Conservation (phyloP, 2,113 vertebrate genomes). For the Meleagris gallopavo region DNA sequence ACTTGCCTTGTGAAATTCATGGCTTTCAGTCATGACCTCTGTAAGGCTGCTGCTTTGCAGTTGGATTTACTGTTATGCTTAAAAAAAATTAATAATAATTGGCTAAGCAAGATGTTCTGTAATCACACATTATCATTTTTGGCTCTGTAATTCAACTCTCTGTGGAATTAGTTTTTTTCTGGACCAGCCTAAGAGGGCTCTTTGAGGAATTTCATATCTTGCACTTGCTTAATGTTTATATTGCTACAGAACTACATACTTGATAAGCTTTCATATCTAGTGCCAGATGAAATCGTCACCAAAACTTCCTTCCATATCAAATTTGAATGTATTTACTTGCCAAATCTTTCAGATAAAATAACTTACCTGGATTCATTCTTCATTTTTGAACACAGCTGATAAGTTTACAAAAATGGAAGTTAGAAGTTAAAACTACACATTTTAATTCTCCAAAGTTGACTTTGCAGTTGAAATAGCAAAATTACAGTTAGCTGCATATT, state of each 20-base stretch:
- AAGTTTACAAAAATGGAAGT: background rate
- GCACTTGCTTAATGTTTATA: background rate
- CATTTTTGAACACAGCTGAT: background rate
- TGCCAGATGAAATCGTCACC: background rate
- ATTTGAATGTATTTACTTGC: background rate
- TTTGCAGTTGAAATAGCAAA: background rate
- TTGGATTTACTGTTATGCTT: background rate
- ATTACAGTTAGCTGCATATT: background rate
- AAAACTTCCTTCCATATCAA: background rate
- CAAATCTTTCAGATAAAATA: background rate
- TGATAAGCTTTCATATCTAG: background rate
- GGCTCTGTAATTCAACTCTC: background rate
- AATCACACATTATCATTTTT: fast-evolving
- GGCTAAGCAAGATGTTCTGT: background rate
- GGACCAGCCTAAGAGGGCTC: background rate
- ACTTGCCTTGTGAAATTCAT: background rate
- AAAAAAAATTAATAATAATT: background rate
- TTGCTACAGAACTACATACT: background rate
- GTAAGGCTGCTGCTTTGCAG: background rate
- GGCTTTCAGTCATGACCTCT: background rate
- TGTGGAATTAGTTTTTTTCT: background rate
- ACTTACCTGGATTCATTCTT: background rate
- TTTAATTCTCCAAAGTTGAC: background rate
- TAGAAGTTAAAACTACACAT: background rate
- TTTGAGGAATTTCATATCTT: background rate